Percentiles rank a stretch among this genome's conserved stretches.
Evolutionary conservation across 2,797 vertebrate species (phyloP).

Genomic region (Sebastes itinus): DNA sequence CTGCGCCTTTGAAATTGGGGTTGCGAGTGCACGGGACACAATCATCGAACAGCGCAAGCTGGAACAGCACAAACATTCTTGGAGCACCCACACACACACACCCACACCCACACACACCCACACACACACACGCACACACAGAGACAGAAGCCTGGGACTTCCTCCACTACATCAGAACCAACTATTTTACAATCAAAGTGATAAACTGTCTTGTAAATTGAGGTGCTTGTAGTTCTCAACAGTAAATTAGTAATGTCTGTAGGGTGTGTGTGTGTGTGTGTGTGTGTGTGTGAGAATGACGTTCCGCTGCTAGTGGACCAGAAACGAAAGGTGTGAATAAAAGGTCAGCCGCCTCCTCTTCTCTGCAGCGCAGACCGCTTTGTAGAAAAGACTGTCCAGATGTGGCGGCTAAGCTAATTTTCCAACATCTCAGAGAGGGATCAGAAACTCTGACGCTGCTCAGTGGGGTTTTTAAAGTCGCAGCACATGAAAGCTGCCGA

Average conservation of each 20-base stretch:
- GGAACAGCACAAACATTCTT: slow-evolving; percentile 47
- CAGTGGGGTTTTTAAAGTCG: neutral
- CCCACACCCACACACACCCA: slow-evolving; percentile 7
- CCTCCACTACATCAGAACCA: slow-evolving; percentile 31
- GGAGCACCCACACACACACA: slow-evolving; percentile 29
- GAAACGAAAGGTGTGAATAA: slow-evolving; percentile 48
- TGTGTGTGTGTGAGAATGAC: neutral
- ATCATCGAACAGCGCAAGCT: slow-evolving; percentile 26
- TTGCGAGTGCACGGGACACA: slow-evolving; percentile 24
- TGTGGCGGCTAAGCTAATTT: slow-evolving; percentile 19
- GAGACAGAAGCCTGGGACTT: slow-evolving; percentile 33
- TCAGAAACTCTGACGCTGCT: slow-evolving; percentile 20
- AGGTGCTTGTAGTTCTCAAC: neutral
- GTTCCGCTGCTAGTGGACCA: neutral
- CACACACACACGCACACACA: slow-evolving; percentile 31
- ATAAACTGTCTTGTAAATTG: slow-evolving; percentile 32
- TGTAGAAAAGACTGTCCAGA: slow-evolving; percentile 33
- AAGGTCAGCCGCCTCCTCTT: slow-evolving; percentile 23
- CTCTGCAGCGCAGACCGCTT: slow-evolving; percentile 12
- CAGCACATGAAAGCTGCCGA: slow-evolving; percentile 6
- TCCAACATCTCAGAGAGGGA: slow-evolving; percentile 25
- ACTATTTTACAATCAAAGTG: slow-evolving; percentile 35
- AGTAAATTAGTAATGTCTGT: neutral
- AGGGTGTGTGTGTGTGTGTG: neutral
- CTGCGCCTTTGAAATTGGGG: slow-evolving; percentile 5